Base-by-base conservation (phyloP, 2,113 vertebrate genomes). In the Cebidichthys violaceus region DNA sequence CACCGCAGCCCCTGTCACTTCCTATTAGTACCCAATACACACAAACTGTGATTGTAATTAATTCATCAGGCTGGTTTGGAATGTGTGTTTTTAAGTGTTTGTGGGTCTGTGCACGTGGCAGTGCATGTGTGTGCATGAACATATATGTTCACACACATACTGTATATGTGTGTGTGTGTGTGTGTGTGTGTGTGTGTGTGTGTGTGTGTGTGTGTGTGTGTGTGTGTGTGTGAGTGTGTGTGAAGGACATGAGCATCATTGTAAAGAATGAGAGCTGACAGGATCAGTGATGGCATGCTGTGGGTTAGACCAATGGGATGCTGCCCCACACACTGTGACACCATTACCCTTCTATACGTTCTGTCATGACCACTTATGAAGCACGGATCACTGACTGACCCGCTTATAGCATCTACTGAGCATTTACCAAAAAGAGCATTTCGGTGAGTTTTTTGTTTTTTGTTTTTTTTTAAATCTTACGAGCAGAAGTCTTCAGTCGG, bases 1-100 rank as follows among this genome's bases (percentile, higher is more conserved):
- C n/a, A 72, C 92, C 75, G 72, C 88, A 92, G 84, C 89, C 83
- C 86, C 82, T 93, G 93, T 94, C 93, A 94, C 91, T 92, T 95
- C 88, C 82, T 77, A 91, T 94, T 94, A 94, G 84, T 70, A 18
- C 65, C 84, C 70, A 70, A 75, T 79, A 86, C 84, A 85, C 81
- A 91, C 82, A 78, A 81, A 77, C 76, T 90, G 84, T 70, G 79
- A 86, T 86, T 89, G 80, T 90, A 84, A 93, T 90, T 93, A 87
- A 93, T 93, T 93, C 80, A 92, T 90, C 84, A 76, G 83, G 73
- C 78, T 41, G 61, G 50, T 78, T 73, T 39, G 55, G 79, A 47
- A 27, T 37, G 66, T 47, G 41, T 31, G 55, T 41, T n/a, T 70
- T 20, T 64, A 14, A 24, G 66, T 68, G 62, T 78, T 43, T 69